phyloP scores from a whole-genome alignment of 1,140 invertebrate genomes.

The Drosophila navojoa region DNA sequence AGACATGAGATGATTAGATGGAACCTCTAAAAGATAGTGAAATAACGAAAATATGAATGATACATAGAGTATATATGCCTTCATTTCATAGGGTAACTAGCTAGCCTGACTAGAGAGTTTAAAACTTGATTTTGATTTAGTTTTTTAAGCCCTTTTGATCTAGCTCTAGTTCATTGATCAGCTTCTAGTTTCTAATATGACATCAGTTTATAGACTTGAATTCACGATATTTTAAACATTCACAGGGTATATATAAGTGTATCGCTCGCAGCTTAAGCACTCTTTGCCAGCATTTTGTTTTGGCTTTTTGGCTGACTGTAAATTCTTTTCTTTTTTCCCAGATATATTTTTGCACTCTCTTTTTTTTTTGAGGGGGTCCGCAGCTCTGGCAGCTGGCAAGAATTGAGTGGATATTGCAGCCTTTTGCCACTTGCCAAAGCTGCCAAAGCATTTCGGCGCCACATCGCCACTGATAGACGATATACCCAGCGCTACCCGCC shows the following conservation, averaged over 20 bases:
- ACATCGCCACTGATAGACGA: conserved; percentile 48
- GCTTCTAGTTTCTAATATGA: too few relatives aligned
- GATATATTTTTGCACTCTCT: neutral
- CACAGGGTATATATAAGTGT: conserved; percentile 5
- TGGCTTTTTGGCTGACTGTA: conserved; percentile 43
- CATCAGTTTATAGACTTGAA: too few relatives aligned
- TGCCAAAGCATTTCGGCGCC: conserved; percentile 50
- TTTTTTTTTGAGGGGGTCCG: neutral
- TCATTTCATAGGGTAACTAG: too few relatives aligned
- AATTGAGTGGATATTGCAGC: conserved; percentile 50
- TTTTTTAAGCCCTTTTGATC: too few relatives aligned
- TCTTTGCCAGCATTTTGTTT: conserved; percentile 32
- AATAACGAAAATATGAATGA: too few relatives aligned
- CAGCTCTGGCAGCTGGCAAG: conserved; percentile 21
- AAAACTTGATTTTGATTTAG: too few relatives aligned
- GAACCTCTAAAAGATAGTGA: too few relatives aligned
- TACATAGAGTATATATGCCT: too few relatives aligned
- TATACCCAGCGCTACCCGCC: conserved; percentile 12
- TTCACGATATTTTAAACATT: neutral
- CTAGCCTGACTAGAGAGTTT: too few relatives aligned
- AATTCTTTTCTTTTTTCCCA: conserved; percentile 17
- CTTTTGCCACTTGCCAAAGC: conserved; percentile 47
- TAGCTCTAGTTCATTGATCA: too few relatives aligned
- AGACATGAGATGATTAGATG: too few relatives aligned
- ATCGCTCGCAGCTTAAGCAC: neutral